A percentile compares a stretch with the other conserved stretches of the same genome.
Evolutionary conservation across 1,140 invertebrate species (phyloP).

Genomic region (Latrodectus geometricus): DNA sequence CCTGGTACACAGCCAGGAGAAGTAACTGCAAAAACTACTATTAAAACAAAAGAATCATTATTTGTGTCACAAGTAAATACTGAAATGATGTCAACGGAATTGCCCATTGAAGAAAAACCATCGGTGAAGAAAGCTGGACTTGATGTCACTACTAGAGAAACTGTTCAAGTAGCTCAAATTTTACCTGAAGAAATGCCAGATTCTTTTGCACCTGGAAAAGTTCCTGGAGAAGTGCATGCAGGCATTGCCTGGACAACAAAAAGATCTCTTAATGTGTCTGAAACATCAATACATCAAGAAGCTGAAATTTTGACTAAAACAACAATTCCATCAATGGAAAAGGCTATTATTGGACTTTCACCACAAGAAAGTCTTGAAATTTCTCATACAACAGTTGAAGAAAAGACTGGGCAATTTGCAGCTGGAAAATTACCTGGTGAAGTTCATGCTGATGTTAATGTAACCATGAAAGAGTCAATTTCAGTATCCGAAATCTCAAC

Average conservation of each 20-base stretch:
- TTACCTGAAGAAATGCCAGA: slow-evolving; percentile 51
- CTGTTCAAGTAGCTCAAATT: slow-evolving; percentile 52
- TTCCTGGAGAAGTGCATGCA: slow-evolving; percentile 61
- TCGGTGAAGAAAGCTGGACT: slow-evolving; percentile 29
- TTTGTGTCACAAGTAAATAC: slow-evolving; percentile 56
- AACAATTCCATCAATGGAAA: slow-evolving; percentile 30
- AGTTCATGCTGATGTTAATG: slow-evolving; percentile 57
- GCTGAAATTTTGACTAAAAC: slow-evolving; percentile 22
- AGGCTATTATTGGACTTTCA: slow-evolving; percentile 41
- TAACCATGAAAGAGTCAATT: slow-evolving; percentile 54
- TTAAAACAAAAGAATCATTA: slow-evolving; percentile 60
- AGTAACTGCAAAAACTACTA: slow-evolving; percentile 48
- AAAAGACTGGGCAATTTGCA: slow-evolving; percentile 56
- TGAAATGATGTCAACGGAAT: slow-evolving; percentile 48
- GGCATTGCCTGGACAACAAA: slow-evolving; percentile 53
- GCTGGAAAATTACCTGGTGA: slow-evolving; percentile 60
- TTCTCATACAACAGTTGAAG: slow-evolving; percentile 48
- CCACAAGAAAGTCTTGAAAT: slow-evolving; percentile 47
- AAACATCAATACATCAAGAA: slow-evolving; percentile 51
- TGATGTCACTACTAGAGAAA: slow-evolving; percentile 57
- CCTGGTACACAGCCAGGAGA: slow-evolving; percentile 52
- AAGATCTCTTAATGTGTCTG: slow-evolving; percentile 58
- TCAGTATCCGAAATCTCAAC: slow-evolving; percentile 60
- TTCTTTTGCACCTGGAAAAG: slow-evolving; percentile 54
- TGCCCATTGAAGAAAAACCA: slow-evolving; percentile 54